These are phyloP conservation scores for Rhamnusium bicolor DNA, from an alignment of 2,888 invertebrate genomes.

Conservation along the genomic window DNA sequence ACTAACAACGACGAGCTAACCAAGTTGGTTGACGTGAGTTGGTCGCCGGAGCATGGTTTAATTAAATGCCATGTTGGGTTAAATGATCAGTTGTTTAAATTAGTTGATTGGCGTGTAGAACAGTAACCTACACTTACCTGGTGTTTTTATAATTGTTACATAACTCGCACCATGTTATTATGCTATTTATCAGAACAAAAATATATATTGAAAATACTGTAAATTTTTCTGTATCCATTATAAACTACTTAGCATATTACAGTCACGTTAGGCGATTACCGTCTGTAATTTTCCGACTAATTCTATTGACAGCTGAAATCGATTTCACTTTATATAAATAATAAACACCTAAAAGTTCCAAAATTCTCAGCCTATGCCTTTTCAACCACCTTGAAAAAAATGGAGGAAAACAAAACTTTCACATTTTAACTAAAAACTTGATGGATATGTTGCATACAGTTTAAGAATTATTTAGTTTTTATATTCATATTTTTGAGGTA, in stretches of 20 bases:
- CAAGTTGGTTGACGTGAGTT: constrained; percentile 19
- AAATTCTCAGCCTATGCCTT: too few relatives aligned
- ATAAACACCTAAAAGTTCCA: not conserved
- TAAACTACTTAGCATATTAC: not conserved
- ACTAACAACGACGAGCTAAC: constrained; percentile 36
- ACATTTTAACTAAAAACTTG: too few relatives aligned
- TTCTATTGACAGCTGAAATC: not conserved
- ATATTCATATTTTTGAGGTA: too few relatives aligned
- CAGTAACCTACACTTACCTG: constrained; percentile 55
- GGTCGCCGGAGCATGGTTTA: constrained; percentile 45
- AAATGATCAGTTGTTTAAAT: constrained; percentile 60
- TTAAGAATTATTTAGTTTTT: too few relatives aligned
- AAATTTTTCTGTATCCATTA: not conserved
- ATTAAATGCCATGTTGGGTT: constrained; percentile 58
- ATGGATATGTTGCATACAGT: too few relatives aligned
- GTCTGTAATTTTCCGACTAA: not conserved
- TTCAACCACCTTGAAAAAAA: too few relatives aligned
- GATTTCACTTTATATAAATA: not conserved
- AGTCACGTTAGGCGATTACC: not conserved
- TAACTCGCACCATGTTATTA: constrained; percentile 21
- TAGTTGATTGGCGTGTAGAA: constrained; percentile 60
- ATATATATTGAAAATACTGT: not conserved
- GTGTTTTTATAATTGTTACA: constrained; percentile 44
- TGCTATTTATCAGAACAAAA: constrained; percentile 5
- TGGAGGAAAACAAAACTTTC: too few relatives aligned